phyloP scores from a whole-genome alignment of 1,140 invertebrate genomes.

The Drosophila subobscura region DNA sequence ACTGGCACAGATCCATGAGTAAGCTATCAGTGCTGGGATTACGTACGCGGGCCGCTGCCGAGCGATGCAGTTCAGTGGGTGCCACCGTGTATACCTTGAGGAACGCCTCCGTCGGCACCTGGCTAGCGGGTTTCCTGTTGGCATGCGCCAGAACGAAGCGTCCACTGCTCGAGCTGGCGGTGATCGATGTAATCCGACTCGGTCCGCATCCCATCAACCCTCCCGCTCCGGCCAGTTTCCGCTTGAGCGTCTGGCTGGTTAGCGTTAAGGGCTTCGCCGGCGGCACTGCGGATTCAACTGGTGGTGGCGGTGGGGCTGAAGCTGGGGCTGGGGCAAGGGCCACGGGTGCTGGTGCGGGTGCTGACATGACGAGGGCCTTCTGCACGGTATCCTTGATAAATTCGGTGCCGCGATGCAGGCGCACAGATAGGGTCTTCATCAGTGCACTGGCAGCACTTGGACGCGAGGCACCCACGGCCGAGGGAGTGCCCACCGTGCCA shows the following conservation, averaged over 20 bases:
- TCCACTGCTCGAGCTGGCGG: slow-evolving; percentile 18
- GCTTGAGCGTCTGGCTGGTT: slow-evolving; percentile 40
- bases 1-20: slow-evolving; percentile 86
- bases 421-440: slow-evolving; percentile 82
- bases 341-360: slow-evolving; percentile 48
- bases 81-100: slow-evolving; percentile 63
- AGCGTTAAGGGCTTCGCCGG: too few relatives aligned
- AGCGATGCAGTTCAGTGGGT: slow-evolving; percentile 68
- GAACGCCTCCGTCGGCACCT: slow-evolving; percentile 52
- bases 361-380: slow-evolving; percentile 74
- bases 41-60: slow-evolving; percentile 59
- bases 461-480: slow-evolving; percentile 38
- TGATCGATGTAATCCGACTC: slow-evolving; percentile 18
- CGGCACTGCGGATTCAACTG: slow-evolving; percentile 3
- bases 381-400: slow-evolving; percentile 85
- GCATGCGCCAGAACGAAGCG: slow-evolving; percentile 18
- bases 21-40: slow-evolving; percentile 85
- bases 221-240: slow-evolving; percentile 57
- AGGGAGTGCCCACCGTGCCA: slow-evolving; percentile 35
- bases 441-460: slow-evolving; percentile 62
- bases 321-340: slow-evolving; percentile 6
- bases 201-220: slow-evolving; percentile 49
- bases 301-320: slow-evolving; percentile 9
- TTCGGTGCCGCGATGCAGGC: slow-evolving; percentile 84
- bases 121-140: slow-evolving; percentile 18